Evolutionary conservation across 2,888 invertebrate genomes (phyloP).

Genomic region (Apomyelois bistriatella): DNA sequence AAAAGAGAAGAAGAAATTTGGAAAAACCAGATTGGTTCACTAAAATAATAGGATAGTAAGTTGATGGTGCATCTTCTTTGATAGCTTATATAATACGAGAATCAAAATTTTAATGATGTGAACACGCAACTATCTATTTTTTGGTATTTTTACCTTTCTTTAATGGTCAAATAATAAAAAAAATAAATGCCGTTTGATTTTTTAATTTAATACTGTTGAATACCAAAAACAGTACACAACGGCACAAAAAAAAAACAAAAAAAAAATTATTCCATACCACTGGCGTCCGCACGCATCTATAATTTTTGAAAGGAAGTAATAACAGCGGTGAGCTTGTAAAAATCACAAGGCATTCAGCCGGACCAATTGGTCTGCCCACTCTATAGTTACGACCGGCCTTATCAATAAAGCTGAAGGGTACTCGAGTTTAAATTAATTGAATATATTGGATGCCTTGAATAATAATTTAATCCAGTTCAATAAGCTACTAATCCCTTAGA

Average conservation of each 20-base stretch:
- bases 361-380: neutral
- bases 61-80: too few species aligned
- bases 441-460: neutral
- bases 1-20: too few species aligned
- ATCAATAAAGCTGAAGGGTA: conserved; percentile 6
- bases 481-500: neutral
- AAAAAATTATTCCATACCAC: neutral
- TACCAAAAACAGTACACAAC: neutral
- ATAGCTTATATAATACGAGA: too few species aligned
- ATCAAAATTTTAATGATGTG: too few species aligned
- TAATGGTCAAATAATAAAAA: too few species aligned
- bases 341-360: conserved; percentile 15
- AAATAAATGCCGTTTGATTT: too few species aligned
- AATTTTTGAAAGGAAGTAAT: conserved; percentile 14
- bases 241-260: neutral
- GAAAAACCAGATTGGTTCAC: too few species aligned
- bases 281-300: neutral
- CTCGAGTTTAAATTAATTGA: neutral
- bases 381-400: conserved; percentile 9
- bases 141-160: too few species aligned
- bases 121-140: too few species aligned
- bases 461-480: neutral
- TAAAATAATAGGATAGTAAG: too few species aligned
- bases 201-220: too few species aligned
- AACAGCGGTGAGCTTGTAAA: conserved; percentile 11